Conservation (phyloP, 2,888 invertebrate species). For the Gisinianus flammeolus region DNA sequence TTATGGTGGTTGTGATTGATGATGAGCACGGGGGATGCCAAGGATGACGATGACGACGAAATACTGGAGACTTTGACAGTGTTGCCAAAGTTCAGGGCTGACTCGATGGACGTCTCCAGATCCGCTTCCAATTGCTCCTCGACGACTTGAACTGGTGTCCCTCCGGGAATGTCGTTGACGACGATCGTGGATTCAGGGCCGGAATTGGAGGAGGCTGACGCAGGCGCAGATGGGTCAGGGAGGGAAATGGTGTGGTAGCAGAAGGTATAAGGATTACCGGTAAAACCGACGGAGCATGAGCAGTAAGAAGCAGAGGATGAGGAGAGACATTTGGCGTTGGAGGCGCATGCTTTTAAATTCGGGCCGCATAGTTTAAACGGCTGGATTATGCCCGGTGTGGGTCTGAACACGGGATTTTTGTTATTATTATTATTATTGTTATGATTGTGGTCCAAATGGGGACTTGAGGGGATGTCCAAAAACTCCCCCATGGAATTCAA, state of each 20-base stretch:
- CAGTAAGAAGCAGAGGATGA: neutral
- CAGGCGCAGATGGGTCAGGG: slow-evolving; percentile 5
- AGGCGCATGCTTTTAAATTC: neutral
- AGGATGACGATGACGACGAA: neutral
- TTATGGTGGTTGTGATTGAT: too few species aligned
- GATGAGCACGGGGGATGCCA: too few species aligned
- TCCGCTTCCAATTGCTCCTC: too few species aligned
- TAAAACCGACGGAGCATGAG: slow-evolving; percentile 18
- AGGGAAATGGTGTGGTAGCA: slow-evolving; percentile 34
- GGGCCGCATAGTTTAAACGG: slow-evolving; percentile 5
- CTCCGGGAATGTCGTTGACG: neutral
- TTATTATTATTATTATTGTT: too few species aligned
- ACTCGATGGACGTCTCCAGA: too few species aligned
- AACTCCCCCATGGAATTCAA: neutral
- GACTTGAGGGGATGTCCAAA: neutral
- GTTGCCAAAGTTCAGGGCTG: slow-evolving; percentile 6
- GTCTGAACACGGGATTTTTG: neutral
- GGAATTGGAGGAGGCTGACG: too few species aligned
- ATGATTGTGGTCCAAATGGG: neutral
- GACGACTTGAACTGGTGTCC: neutral
- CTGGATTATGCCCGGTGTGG: neutral
- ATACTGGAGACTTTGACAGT: neutral
- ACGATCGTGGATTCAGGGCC: neutral
- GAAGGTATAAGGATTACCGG: slow-evolving; percentile 29
- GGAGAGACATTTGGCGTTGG: slow-evolving; percentile 18